Evolutionary conservation across 2,797 vertebrate species (phyloP).

Genomic region (Trachops cirrhosus): DNA sequence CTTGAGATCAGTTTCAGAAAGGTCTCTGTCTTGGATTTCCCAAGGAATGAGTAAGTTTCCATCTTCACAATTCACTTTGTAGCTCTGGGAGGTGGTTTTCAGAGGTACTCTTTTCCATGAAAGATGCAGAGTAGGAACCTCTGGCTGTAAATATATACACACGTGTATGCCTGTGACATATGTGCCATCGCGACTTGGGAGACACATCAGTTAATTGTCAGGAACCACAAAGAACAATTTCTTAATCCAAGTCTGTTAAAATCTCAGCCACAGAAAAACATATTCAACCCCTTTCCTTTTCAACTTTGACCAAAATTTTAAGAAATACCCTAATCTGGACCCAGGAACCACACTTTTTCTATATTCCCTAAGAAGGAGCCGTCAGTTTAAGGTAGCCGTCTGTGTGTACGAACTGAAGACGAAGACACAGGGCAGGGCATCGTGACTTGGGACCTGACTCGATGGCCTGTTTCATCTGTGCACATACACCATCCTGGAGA

Average conservation of each 20-base stretch:
- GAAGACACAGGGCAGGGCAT: neutral
- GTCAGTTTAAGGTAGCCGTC: neutral
- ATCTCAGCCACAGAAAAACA: neutral
- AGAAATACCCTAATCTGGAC: neutral
- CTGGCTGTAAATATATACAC: neutral
- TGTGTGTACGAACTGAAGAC: neutral
- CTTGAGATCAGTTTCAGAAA: conserved; percentile 86
- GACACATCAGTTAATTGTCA: neutral
- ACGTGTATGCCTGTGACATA: neutral
- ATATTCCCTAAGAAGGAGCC: neutral
- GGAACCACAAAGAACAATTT: neutral
- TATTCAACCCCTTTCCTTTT: neutral
- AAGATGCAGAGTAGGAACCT: neutral
- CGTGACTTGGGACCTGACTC: neutral
- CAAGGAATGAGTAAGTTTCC: conserved; percentile 91
- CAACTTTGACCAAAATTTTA: neutral
- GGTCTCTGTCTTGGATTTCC: conserved; percentile 88
- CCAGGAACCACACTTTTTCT: neutral
- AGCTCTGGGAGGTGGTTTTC: neutral
- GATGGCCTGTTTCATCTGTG: neutral
- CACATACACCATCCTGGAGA: neutral
- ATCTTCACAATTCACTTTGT: conserved; percentile 24
- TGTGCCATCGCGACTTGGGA: neutral
- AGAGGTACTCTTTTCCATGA: neutral
- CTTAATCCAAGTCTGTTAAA: neutral